Base-by-base conservation (phyloP, 2,797 vertebrate species). In the Sandelia bainsii region DNA sequence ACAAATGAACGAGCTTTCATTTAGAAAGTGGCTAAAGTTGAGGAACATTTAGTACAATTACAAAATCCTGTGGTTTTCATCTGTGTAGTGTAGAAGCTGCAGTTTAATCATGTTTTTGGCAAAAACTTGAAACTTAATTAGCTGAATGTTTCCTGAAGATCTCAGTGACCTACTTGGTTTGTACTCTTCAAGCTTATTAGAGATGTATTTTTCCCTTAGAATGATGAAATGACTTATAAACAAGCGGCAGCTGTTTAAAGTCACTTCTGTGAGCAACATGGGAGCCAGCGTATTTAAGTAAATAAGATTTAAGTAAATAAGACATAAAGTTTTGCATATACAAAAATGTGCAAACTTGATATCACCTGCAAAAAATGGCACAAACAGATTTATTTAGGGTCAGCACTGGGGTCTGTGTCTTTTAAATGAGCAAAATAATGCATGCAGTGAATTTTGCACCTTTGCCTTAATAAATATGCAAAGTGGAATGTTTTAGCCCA, bases 201-300 rank as follows among this genome's bases (percentile, higher is more conserved):
- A 65, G 73, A 65, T 51, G 11, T 16, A 59, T 54, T 54, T 63
- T 68, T 56, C 37, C 7, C 17, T 6, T 8, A 3, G 13, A 61
- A 49, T 56, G 61, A 19, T 23, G 11, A 40, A 23, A 11, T 52
- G 17, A 56, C 67, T 58, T 37, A 49, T 40, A 39, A 56, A 64
- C 37, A 22, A 46, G 49, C 29, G 44, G 17, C 75, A 37, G 48
- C 25, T 50, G 58, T 57, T 62, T 54, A 27, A 66, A 54, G 53
- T 56, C 20, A 51, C 17, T 20, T 54, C 17, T 20, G 13, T 42
- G 37, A 68, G 40, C 60, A 29, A 23, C 11, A 8, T 22, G 8
- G 9, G 37, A 23, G 49, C 29, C 45, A n/a, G 23, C 2, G 20
- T 27, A n/a, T 59, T 20, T 1, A 20, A 48, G n/a, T 20, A 20